Evolutionary conservation across 2,113 vertebrate species (phyloP).

Genomic region (Rhinopomastus cyanomelas): DNA sequence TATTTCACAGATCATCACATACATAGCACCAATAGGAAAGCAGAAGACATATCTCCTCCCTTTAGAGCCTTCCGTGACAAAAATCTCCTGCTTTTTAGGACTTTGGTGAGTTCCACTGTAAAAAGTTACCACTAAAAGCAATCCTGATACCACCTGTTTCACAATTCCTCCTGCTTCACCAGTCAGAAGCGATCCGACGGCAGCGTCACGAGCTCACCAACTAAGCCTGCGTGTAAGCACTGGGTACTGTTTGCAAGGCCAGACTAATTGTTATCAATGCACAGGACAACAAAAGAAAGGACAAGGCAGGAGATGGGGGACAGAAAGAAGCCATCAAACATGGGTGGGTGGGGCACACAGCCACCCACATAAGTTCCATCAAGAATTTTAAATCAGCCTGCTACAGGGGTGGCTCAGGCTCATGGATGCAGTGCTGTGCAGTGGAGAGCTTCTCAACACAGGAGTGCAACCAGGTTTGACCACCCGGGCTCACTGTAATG

Average conservation of each 20-base stretch:
- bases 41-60: not conserved
- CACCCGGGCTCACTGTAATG: not conserved
- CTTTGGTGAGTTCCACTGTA: not conserved
- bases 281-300: not conserved
- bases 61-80: not conserved
- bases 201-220: not conserved
- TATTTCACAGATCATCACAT: not conserved
- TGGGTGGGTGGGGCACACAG: not conserved
- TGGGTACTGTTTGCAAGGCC: not conserved
- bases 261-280: not conserved
- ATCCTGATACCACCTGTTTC: not conserved
- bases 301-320: not conserved
- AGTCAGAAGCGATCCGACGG: not conserved
- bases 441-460: not conserved
- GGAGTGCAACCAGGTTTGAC: not conserved
- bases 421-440: not conserved
- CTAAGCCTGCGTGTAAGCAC: not conserved
- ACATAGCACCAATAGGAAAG: not conserved
- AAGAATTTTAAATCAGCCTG: not conserved
- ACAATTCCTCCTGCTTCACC: not conserved
- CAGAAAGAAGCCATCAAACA: not conserved
- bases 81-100: not conserved
- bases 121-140: not conserved
- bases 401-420: not conserved
- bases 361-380: not conserved